Evolutionary conservation across 2,888 invertebrate genomes (phyloP).

Genomic region (Meiosimyza platycephala): DNA sequence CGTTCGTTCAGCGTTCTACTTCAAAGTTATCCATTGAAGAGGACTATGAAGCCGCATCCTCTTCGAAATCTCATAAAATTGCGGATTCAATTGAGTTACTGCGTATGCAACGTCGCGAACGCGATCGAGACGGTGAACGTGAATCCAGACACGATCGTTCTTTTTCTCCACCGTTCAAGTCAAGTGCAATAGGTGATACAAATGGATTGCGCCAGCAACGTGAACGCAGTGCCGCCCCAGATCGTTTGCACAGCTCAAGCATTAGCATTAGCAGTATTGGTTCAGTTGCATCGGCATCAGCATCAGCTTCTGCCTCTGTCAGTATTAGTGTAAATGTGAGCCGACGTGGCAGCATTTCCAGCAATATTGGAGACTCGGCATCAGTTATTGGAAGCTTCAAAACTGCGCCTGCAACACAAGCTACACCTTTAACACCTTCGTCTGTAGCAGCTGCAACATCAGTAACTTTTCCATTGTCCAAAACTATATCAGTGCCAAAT

Average conservation of each 20-base stretch:
- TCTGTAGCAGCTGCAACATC: conserved; percentile 39
- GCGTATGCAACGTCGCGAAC: conserved; percentile 53
- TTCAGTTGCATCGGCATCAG: conserved; percentile 39
- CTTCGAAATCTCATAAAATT: conserved; percentile 46
- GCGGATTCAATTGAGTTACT: conserved; percentile 58
- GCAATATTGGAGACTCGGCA: conserved; percentile 45
- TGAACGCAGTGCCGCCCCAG: conserved; percentile 58
- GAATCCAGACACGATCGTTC: conserved; percentile 51
- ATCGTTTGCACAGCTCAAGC: conserved; percentile 58
- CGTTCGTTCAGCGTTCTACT: conserved; percentile 26
- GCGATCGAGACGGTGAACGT: conserved; percentile 47
- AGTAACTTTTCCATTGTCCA: conserved; percentile 59
- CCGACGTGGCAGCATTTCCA: conserved; percentile 56
- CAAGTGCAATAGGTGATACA: conserved; percentile 32
- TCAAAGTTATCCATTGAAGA: conserved; percentile 38
- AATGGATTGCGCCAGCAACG: conserved; percentile 37
- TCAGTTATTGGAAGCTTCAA: not conserved
- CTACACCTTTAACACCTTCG: conserved; percentile 14
- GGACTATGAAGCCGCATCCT: conserved; percentile 36
- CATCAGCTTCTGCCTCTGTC: conserved; percentile 23
- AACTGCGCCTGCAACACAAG: not conserved
- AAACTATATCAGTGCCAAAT: conserved; percentile 59
- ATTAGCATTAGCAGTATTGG: conserved; percentile 57
- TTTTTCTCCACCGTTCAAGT: conserved; percentile 48
- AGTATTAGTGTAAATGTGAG: conserved; percentile 30